Conservation (phyloP, 1,140 invertebrate species). For the Paramacrobiotus metropolitanus region DNA sequence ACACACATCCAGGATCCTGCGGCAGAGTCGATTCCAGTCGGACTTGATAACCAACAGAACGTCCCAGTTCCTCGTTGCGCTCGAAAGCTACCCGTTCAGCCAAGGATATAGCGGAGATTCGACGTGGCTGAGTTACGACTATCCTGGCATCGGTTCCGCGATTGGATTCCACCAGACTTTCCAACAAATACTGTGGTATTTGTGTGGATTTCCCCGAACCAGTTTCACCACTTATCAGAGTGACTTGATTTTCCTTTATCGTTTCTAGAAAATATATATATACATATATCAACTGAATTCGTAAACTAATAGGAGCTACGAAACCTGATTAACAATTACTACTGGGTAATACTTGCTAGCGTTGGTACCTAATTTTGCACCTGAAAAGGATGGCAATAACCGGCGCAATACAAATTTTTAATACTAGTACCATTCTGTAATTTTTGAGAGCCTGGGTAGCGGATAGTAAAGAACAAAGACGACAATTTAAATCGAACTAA, state of each 20-base stretch:
- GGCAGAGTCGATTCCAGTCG: constrained; percentile 35
- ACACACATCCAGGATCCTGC: not conserved
- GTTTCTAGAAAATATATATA: constrained; percentile 25
- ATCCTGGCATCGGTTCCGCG: constrained; percentile 43
- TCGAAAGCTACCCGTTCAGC: constrained; percentile 56
- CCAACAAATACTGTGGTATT: constrained; percentile 66
- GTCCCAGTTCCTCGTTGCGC: constrained; percentile 56
- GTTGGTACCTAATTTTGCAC: not conserved
- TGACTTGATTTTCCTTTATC: constrained; percentile 59
- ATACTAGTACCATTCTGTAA: no score
- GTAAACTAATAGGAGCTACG: not conserved
- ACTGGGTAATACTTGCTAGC: not conserved
- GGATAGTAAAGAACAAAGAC: no score
- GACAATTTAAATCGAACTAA: no score
- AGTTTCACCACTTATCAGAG: constrained; percentile 57
- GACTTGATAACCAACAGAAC: constrained; percentile 80
- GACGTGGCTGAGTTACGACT: constrained; percentile 71
- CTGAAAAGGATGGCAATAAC: no score
- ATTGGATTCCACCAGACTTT: constrained; percentile 31
- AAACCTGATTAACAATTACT: not conserved
- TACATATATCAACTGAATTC: not conserved
- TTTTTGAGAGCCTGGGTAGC: no score
- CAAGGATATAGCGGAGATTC: constrained; percentile 66
- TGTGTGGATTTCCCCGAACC: constrained; percentile 78
- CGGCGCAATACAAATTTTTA: no score